These are phyloP conservation scores for Mustela lutreola DNA, from an alignment of 2,113 vertebrate genomes.

Conservation along the genomic window DNA sequence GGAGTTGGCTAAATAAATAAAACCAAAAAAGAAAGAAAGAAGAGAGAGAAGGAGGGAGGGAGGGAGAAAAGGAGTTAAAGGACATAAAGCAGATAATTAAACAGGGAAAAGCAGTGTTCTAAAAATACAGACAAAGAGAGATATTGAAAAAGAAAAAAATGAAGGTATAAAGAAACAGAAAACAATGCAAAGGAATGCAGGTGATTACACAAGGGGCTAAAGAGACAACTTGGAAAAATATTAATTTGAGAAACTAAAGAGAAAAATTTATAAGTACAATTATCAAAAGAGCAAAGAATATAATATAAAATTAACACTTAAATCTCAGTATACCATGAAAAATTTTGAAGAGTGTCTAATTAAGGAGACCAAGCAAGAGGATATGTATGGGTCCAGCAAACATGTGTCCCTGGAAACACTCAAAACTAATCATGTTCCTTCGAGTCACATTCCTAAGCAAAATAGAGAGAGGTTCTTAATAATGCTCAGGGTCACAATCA, in stretches of 20 bases:
- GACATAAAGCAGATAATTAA: background rate
- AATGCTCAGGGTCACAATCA: background rate
- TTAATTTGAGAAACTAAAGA: slow-evolving; percentile 34
- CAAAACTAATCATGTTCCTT: background rate
- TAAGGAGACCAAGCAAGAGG: background rate
- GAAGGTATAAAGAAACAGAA: background rate
- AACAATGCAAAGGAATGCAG: background rate
- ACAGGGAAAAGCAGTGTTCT: background rate
- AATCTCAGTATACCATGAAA: background rate
- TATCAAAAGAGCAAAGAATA: slow-evolving; percentile 13
- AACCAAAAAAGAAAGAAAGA: background rate
- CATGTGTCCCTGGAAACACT: background rate
- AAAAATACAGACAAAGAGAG: background rate
- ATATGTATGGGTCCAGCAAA: background rate
- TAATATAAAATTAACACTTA: slow-evolving; percentile 32
- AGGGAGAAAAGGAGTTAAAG: background rate
- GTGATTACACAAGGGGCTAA: background rate
- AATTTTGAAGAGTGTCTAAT: background rate
- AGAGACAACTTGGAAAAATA: slow-evolving; percentile 43
- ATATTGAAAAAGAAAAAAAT: background rate
- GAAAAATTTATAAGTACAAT: slow-evolving; percentile 11
- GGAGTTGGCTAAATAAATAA: background rate
- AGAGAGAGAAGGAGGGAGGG: no score
- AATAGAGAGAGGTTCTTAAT: slow-evolving; percentile 7
- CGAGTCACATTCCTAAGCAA: slow-evolving; percentile 24